Evolutionary conservation across 2,113 vertebrate species (phyloP).

Genomic region (Poicephalus meyeri): DNA sequence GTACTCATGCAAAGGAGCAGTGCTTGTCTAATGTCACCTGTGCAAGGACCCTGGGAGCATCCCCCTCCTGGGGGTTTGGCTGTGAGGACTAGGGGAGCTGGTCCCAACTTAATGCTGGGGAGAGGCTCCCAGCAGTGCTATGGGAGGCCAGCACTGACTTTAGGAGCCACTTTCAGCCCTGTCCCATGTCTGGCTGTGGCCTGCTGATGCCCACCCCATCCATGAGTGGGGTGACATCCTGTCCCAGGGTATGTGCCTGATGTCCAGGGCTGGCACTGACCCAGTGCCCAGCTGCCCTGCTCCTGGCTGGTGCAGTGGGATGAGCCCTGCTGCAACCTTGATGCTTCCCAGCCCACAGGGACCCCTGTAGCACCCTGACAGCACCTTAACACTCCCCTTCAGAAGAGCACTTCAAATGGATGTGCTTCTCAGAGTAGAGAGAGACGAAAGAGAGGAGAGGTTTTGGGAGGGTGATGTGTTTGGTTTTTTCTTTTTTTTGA

Average conservation of each 20-base stretch:
- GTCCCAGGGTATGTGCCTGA: fast-evolving
- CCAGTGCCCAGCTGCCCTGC: fast-evolving
- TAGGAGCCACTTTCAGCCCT: fast-evolving
- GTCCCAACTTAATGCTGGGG: fast-evolving
- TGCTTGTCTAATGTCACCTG: neutral
- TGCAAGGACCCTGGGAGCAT: neutral
- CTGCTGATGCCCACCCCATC: neutral
- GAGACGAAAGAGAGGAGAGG: neutral
- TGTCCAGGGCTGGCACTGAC: neutral
- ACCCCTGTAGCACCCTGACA: neutral
- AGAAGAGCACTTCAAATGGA: fast-evolving
- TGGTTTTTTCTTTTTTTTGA: neutral
- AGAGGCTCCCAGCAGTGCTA: neutral
- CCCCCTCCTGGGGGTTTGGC: neutral
- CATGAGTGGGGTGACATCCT: neutral
- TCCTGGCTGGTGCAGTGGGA: neutral
- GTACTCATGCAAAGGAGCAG: fast-evolving
- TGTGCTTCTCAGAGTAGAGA: neutral
- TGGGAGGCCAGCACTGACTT: neutral
- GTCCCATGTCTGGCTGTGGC: neutral
- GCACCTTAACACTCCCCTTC: fast-evolving
- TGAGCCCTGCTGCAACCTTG: neutral
- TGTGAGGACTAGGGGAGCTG: neutral
- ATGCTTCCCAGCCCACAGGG: neutral
- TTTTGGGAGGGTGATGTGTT: neutral